Evolutionary conservation across 1,140 invertebrate species (phyloP), one percentile per base, ranked within the genome.

Genomic region (Ephestia elutella): DNA sequence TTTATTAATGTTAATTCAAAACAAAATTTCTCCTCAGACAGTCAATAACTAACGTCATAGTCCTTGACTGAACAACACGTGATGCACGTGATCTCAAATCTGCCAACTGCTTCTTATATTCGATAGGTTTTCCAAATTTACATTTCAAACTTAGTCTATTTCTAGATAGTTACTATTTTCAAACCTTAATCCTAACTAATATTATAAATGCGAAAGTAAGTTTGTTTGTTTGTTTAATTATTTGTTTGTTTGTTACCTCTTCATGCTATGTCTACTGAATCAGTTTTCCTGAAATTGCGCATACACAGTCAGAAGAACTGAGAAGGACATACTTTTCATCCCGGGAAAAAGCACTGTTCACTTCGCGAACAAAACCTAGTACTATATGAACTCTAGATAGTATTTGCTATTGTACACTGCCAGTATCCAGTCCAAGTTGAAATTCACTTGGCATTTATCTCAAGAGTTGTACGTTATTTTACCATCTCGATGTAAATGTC

Each of bases 31-130:
- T 15, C 38, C n/a, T n/a, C 38, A 44, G 38, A 44, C 38, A 44
- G 38, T 44, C 38, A 50, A 50, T 21, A 50, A 50, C 49, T 21
- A 50, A 50, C 49, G 49, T 50, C 49, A 50, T 50, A 50, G 49
- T 59, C 35, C 57, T 59, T 59, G 50, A 13, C 13, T 20, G 19
- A 58, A 17, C 32, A 59, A 59, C 57, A 59, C 57, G 57, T 59
- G 57, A 59, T 15, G 15, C 49, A 59, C 57, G 57, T 59, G 57
- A 59, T 35, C 28, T 38, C 3, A 59, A 54, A 59, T 59, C 32
- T 35, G 9, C 32, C 32, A 44, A 44, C 38, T 44, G 38, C 13
- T 15, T 44, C 5, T 44, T 15, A 44, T 44, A 44, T 44, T 44
- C 13, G 38, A 44, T 44, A 44, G 11, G 11, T 11, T 7, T 44